Evolutionary conservation across 2,797 vertebrate species (phyloP).

Genomic region (Alca torda): DNA sequence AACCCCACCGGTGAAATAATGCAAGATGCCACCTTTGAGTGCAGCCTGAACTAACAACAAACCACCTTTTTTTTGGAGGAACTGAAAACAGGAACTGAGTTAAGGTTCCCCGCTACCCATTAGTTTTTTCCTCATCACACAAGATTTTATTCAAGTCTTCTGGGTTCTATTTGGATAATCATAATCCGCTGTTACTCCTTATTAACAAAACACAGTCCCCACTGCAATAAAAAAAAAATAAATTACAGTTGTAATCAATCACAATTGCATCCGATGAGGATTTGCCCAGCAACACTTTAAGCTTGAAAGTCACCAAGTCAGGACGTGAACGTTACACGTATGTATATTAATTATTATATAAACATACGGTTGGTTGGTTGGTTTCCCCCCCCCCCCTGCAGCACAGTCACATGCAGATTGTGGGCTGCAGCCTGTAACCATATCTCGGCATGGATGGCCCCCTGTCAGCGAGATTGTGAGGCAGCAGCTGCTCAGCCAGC

Average conservation of each 20-base stretch:
- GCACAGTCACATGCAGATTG: background rate
- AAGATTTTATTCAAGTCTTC: background rate
- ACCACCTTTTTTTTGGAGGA: no score
- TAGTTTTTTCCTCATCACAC: background rate
- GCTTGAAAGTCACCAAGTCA: background rate
- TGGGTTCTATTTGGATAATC: background rate
- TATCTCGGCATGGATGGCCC: background rate
- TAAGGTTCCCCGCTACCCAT: background rate
- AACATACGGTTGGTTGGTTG: background rate
- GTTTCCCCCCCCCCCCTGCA: no score
- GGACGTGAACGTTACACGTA: background rate
- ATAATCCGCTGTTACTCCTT: background rate
- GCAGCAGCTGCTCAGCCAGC: conserved; percentile 65
- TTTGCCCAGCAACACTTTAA: background rate
- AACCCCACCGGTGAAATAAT: background rate
- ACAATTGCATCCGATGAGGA: accelerated
- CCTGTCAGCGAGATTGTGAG: background rate
- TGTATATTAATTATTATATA: background rate
- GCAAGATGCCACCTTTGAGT: background rate
- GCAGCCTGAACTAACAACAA: accelerated
- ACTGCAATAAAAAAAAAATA: background rate
- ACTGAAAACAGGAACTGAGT: background rate
- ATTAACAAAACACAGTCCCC: background rate
- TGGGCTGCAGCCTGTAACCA: background rate
- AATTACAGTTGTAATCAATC: background rate